Evolutionary conservation across 2,113 vertebrate species (phyloP).

Genomic region (Chlorodrepanis virens): DNA sequence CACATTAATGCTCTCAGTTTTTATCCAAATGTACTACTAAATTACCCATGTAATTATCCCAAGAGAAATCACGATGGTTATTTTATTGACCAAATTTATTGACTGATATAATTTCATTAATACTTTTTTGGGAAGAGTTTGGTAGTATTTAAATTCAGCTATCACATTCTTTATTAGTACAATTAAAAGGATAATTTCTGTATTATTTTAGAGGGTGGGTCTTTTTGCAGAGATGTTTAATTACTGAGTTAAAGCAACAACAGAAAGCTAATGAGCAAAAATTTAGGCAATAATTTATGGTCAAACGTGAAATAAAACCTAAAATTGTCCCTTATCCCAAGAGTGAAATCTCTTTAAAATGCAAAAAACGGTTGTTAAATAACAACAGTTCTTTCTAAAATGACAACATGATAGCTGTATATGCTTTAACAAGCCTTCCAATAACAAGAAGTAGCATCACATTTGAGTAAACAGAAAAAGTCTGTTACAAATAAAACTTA

Average conservation of each 20-base stretch:
- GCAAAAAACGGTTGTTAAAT: neutral
- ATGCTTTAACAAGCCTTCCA: neutral
- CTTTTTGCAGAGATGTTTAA: neutral
- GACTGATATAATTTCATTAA: conserved; percentile 70
- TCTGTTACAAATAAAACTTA: neutral
- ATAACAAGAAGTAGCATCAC: neutral
- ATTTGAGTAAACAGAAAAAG: neutral
- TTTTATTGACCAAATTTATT: conserved; percentile 69
- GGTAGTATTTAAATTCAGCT: conserved; percentile 55
- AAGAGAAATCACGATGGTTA: conserved; percentile 78
- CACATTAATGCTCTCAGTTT: conserved; percentile 57
- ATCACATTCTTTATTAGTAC: conserved; percentile 34
- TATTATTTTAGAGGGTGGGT: neutral
- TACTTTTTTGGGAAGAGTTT: conserved; percentile 44
- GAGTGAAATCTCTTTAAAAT: conserved; percentile 4
- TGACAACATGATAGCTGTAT: neutral
- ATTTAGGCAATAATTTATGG: neutral
- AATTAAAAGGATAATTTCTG: conserved; percentile 24
- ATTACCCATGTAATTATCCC: conserved; percentile 83
- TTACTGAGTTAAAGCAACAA: conserved; percentile 42
- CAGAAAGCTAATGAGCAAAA: conserved; percentile 22
- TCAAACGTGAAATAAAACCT: neutral
- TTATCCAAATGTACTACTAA: conserved; percentile 74
- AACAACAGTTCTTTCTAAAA: neutral
- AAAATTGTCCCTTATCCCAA: neutral